phyloP scores from a whole-genome alignment of 2,888 invertebrate species.

The Hymenopus coronatus region DNA sequence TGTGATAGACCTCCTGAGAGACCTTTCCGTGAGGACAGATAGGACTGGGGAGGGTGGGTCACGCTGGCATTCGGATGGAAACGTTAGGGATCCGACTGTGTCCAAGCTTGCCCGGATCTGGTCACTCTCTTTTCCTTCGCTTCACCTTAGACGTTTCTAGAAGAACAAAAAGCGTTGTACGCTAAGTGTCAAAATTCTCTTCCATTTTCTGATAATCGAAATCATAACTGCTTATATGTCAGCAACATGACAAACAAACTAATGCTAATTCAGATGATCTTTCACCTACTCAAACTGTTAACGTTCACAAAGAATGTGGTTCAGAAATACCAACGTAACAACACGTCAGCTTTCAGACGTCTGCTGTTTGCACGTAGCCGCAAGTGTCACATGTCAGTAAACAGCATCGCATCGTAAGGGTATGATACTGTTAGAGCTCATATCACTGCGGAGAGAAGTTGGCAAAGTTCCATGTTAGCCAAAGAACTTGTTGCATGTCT shows the following conservation, averaged over 20 bases:
- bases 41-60: no score
- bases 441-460: not conserved
- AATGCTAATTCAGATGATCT: not conserved
- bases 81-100: no score
- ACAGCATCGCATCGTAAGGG: not conserved
- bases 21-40: no score
- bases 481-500: not conserved
- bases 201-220: no score
- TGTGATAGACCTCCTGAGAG: no score
- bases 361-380: not conserved
- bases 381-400: not conserved
- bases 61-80: no score
- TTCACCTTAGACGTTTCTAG: no score
- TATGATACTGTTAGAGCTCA: not conserved
- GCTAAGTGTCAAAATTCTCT: no score
- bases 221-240: no score
- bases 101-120: no score
- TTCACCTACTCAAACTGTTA: not conserved
- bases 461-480: not conserved
- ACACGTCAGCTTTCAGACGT: not conserved
- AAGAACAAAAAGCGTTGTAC: no score
- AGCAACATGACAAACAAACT: not conserved
- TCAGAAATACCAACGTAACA: not conserved
- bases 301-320: not conserved
- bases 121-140: no score